Evolutionary conservation across 2,888 invertebrate species (phyloP).

Genomic region (Eristalis arbustorum): DNA sequence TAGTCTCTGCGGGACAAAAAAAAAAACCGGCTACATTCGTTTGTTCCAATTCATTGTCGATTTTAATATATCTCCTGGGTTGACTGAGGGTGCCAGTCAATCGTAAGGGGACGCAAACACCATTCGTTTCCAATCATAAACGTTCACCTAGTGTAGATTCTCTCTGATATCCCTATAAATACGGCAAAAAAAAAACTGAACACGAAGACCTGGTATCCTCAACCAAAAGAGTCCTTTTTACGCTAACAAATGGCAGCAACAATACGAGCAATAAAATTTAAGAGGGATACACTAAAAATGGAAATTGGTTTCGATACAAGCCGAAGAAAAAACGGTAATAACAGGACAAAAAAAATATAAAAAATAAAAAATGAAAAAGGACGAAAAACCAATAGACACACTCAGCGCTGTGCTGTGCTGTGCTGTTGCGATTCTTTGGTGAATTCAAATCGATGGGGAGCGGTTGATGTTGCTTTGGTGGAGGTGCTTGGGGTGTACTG

Average conservation of each 20-base stretch:
- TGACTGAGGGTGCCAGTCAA: conserved; percentile 50
- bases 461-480: not conserved
- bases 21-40: not conserved
- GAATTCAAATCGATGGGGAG: not conserved
- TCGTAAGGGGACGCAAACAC: conserved; percentile 44
- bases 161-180: conserved; percentile 41
- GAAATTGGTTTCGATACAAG: conserved; percentile 70
- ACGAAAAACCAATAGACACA: conserved; percentile 67
- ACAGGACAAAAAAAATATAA: conserved; percentile 37
- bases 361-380: conserved; percentile 30
- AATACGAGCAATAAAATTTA: conserved; percentile 70
- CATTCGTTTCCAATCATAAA: conserved; percentile 63
- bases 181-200: conserved; percentile 13
- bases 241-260: conserved; percentile 68
- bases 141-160: conserved; percentile 53
- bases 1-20: not conserved
- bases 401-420: conserved; percentile 29
- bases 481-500: not conserved
- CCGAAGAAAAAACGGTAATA: conserved; percentile 33
- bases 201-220: conserved; percentile 14
- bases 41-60: conserved; percentile 57
- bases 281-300: conserved; percentile 69
- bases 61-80: conserved; percentile 57
- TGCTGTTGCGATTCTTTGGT: conserved; percentile 38
- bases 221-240: conserved; percentile 46